These are phyloP conservation scores for Phenganax subtilis DNA, from an alignment of 92 coral and sea anemone species.

Conservation along the genomic window DNA sequence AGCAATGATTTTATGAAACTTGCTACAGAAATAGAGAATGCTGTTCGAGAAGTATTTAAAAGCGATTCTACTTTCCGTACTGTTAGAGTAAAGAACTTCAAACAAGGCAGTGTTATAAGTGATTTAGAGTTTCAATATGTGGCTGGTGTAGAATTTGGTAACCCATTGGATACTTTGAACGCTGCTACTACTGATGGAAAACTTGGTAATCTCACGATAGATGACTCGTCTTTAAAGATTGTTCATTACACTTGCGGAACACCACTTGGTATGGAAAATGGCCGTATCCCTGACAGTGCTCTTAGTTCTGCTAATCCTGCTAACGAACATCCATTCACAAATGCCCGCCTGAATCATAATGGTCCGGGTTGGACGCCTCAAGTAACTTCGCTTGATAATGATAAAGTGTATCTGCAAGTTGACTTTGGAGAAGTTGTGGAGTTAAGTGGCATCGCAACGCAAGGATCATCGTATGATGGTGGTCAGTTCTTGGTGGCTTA, in stretches of 20 bases:
- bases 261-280: slow-evolving; percentile 53
- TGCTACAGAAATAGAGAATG: slow-evolving; percentile 37
- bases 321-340: neutral
- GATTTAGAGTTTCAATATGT: slow-evolving; percentile 24
- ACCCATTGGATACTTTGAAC: slow-evolving; percentile 27
- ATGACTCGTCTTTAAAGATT: slow-evolving; percentile 31
- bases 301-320: slow-evolving; percentile 31
- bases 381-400: too few relatives aligned
- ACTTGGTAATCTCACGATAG: slow-evolving; percentile 40
- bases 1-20: slow-evolving; percentile 35
- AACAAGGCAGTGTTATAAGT: slow-evolving; percentile 43
- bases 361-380: slow-evolving; percentile 37
- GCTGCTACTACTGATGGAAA: slow-evolving; percentile 31
- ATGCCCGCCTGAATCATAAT: slow-evolving; percentile 26
- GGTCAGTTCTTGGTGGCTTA: slow-evolving; percentile 18
- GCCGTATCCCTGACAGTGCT: slow-evolving; percentile 44
- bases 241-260: slow-evolving; percentile 43
- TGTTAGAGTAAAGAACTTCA: slow-evolving; percentile 37
- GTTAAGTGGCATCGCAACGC: slow-evolving; percentile 32
- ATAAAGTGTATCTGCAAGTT: slow-evolving; percentile 25
- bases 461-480: slow-evolving; percentile 26
- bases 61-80: slow-evolving; percentile 44
- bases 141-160: slow-evolving; percentile 25
- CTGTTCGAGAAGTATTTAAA: slow-evolving; percentile 32
- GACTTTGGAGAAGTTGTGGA: slow-evolving; percentile 13